Base-by-base conservation (phyloP, 2,113 vertebrate genomes). In the Taurulus bubalis region DNA sequence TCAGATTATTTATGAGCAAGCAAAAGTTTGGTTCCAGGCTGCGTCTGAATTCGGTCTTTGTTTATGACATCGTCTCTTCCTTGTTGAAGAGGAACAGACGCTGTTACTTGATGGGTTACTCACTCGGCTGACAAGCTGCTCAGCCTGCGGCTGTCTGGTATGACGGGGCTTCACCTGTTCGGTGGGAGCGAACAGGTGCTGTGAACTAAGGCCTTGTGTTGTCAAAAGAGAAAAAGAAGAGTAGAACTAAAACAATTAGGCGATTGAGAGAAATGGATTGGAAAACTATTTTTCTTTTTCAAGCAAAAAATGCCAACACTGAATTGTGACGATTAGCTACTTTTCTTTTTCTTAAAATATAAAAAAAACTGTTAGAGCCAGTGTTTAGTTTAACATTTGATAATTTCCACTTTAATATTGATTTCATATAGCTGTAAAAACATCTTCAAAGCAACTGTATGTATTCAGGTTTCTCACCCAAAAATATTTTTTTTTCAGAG, bases 1-100 rank as follows among this genome's bases (percentile, higher is more conserved):
- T 88, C 69, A 79, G 85, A 87, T 91, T 89, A 89, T 90, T 75
- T 80, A 80, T 86, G 85, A 87, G 82, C 58, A 76, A 87, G 76
- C 66, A 87, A 83, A 87, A 87, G 85, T 83, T 83, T 66, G 67
- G 49, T 64, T 63, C 32, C 11, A 60, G 64, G 62, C 49, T n/a
- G 72, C n/a, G 4, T 53, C 49, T 79, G 66, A 90, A 79, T 86
- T 77, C 49, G 67, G 59, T 45, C 76, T 79, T 63, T 64, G 73
- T 76, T 64, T n/a, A 28, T 8, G 32, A 73, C 58, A 32, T 11
- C 40, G 55, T 49, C 1, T 59, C 73, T 88, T 77, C 71, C 69
- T 74, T 2, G 36, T 53, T 53, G 36, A 24, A 51, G 58, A 71
- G 30, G 11, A 74, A 51, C 66, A 36, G 16, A 24, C 62, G 58